A percentile compares a stretch with the other conserved stretches of the same genome.
Conservation (phyloP, 2,888 invertebrate species). For the Selenia dentaria region DNA sequence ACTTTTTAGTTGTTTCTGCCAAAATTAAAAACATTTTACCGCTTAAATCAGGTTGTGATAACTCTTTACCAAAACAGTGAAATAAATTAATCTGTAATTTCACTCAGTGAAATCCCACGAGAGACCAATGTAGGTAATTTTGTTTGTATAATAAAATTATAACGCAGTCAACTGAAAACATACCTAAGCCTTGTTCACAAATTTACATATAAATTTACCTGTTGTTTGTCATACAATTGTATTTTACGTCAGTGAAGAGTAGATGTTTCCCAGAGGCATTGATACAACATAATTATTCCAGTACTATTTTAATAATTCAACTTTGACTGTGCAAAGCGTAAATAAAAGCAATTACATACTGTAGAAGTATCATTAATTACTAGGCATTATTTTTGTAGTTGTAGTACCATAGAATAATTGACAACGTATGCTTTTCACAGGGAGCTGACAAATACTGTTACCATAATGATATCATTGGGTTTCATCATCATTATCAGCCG, state of each 20-base stretch:
- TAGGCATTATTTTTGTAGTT: no score
- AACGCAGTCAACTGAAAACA: constrained; percentile 11
- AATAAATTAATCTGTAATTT: constrained; percentile 9
- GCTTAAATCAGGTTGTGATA: background rate
- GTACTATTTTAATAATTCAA: no score
- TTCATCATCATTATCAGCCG: no score
- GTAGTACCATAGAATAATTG: no score
- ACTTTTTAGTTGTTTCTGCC: no score
- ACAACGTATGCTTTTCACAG: no score
- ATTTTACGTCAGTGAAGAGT: constrained; percentile 11
- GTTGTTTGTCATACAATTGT: constrained; percentile 15
- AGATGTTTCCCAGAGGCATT: constrained; percentile 22
- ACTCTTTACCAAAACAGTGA: constrained; percentile 3
- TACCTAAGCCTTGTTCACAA: constrained; percentile 4
- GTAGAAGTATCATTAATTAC: no score
- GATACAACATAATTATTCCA: constrained; percentile 10
- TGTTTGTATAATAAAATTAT: constrained; percentile 17
- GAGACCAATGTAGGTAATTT: constrained; percentile 6
- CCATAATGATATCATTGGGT: no score
- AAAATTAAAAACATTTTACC: background rate
- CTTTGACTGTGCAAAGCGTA: no score
- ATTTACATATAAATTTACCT: constrained; percentile 4
- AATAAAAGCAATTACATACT: no score
- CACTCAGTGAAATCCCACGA: background rate
- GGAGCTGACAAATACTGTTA: no score